Evolutionary conservation across 92 coral and sea anemone genomes (phyloP).

Genomic region (Phenganax subtilis): DNA sequence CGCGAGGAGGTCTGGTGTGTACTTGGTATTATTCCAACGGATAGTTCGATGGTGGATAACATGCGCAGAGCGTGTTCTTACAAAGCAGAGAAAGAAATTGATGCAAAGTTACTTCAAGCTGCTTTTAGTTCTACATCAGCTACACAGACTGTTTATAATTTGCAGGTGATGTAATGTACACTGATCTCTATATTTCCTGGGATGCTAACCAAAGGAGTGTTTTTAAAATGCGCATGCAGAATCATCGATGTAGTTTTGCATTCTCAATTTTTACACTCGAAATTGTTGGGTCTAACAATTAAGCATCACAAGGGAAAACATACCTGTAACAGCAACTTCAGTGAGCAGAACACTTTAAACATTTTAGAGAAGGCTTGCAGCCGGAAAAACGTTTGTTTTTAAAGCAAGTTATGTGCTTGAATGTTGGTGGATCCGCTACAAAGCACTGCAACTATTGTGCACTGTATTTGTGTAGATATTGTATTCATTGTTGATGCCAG

Average conservation of each 20-base stretch:
- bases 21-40: conserved; percentile 87
- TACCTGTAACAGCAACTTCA: neutral
- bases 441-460: neutral
- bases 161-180: conserved; percentile 60
- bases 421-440: neutral
- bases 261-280: no score
- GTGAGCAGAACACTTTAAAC: neutral
- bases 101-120: conserved; percentile 56
- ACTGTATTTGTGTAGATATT: conserved; percentile 48
- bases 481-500: conserved; percentile 92
- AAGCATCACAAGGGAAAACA: neutral
- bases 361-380: neutral
- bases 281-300: no score
- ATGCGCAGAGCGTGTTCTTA: conserved; percentile 67
- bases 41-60: conserved; percentile 68
- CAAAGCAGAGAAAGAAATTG: conserved; percentile 62
- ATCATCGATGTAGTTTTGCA: no score
- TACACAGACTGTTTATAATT: conserved; percentile 79
- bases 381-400: neutral
- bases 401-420: neutral
- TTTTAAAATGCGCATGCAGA: neutral
- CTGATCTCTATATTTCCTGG: neutral
- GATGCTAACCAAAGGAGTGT: neutral
- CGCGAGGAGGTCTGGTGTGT: conserved; percentile 83
- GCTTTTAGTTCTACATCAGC: conserved; percentile 72